Evolutionary conservation across 2,797 vertebrate species (phyloP).

Genomic region (Orientallactaga sibirica): DNA sequence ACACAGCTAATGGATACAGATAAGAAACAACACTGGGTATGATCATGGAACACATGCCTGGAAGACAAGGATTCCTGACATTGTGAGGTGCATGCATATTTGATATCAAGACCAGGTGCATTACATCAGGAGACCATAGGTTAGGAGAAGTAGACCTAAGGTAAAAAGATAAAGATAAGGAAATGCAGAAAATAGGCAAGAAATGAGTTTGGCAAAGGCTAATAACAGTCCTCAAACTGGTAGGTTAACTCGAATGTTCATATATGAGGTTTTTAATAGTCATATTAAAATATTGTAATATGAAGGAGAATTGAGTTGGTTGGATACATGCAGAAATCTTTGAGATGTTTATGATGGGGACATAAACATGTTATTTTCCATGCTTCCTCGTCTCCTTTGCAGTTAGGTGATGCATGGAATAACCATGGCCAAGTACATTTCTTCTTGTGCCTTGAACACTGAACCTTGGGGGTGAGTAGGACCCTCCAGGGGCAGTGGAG

Average conservation of each 20-base stretch:
- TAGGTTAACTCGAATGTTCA: neutral
- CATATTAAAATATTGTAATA: neutral
- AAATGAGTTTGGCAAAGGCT: neutral
- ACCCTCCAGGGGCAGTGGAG: fast-evolving
- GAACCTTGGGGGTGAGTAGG: no score
- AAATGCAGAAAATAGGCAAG: neutral
- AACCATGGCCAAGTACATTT: neutral
- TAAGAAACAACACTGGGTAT: neutral
- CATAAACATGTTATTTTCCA: no score
- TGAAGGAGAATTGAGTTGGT: neutral
- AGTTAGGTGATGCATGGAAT: neutral
- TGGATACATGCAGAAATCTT: neutral
- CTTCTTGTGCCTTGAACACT: no score
- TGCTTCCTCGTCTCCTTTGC: fast-evolving
- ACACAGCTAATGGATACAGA: neutral
- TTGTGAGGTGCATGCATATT: neutral
- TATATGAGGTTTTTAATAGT: neutral
- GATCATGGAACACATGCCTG: neutral
- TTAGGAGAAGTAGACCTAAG: neutral
- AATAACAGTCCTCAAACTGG: neutral
- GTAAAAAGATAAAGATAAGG: no score
- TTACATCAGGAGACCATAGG: no score
- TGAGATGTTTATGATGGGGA: neutral
- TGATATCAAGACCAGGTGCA: no score
- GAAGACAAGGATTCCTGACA: neutral